Percentiles rank a stretch among this genome's conserved stretches.
Conservation (phyloP, 2,113 vertebrate genomes). For the Vulpes lagopus region DNA sequence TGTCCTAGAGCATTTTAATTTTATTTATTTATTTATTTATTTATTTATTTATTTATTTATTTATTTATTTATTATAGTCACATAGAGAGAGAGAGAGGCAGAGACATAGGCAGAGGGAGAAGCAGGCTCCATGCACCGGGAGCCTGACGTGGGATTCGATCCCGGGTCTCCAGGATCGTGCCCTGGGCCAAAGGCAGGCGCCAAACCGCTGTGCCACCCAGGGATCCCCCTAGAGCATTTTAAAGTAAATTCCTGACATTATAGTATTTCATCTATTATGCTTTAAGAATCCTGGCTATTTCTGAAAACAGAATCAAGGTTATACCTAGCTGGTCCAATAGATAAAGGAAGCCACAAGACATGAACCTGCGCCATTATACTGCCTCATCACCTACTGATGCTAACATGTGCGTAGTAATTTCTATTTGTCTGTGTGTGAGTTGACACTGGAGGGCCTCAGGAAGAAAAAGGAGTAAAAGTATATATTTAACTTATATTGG, state of each 20-base stretch:
- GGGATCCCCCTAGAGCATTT: neutral
- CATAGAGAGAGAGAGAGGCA: no score
- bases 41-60: no score
- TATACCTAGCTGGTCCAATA: neutral
- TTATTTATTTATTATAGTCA: no score
- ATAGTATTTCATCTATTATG: neutral
- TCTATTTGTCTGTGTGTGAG: neutral
- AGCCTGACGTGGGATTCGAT: no score
- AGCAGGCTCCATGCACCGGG: no score
- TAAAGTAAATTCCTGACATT: conserved; percentile 1
- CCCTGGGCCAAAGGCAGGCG: no score
- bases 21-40: no score
- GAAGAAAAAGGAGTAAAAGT: neutral
- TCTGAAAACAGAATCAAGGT: neutral
- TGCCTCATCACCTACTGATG: neutral
- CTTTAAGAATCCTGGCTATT: neutral
- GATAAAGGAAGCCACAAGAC: neutral
- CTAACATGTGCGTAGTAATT: neutral
- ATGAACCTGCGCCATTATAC: neutral
- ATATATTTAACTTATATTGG: neutral
- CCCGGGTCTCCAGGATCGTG: no score
- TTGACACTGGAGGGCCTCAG: neutral
- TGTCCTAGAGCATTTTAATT: no score
- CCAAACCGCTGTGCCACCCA: no score
- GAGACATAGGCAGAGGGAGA: no score